Percentiles rank a stretch among this genome's conserved stretches.
Conservation (phyloP, 2,797 vertebrate species). For the Typhlichthys subterraneus region DNA sequence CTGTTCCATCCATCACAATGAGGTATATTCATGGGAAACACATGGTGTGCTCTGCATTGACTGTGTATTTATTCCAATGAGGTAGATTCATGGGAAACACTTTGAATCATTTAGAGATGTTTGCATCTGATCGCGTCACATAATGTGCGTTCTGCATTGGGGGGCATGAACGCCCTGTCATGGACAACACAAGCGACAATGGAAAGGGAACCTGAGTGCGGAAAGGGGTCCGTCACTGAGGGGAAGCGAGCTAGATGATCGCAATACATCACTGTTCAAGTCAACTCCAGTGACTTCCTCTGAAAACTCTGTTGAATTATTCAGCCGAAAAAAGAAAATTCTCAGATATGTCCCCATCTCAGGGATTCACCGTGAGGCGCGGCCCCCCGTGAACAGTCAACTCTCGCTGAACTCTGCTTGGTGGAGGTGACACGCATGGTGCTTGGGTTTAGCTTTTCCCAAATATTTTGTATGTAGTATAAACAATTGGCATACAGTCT, state of each 20-base stretch:
- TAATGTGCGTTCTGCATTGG: neutral
- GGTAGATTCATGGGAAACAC: conserved; percentile 8
- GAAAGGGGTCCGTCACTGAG: conserved; percentile 16
- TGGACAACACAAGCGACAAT: neutral
- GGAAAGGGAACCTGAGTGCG: conserved; percentile 6
- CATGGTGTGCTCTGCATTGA: conserved; percentile 3
- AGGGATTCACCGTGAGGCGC: conserved; percentile 19
- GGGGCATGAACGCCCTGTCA: neutral
- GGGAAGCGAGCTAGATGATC: conserved; percentile 34
- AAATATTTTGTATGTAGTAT: conserved; percentile 8
- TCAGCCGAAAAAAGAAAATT: conserved; percentile 41
- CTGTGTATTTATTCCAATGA: neutral
- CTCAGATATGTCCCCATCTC: conserved; percentile 28
- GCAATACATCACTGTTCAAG: conserved; percentile 40
- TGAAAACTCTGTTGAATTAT: conserved; percentile 56
- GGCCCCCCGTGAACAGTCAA: neutral
- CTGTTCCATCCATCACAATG: conserved; percentile 1
- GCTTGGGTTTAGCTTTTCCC: neutral
- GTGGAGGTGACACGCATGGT: neutral
- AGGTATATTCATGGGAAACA: conserved; percentile 9
- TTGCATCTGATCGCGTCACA: no score
- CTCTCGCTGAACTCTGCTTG: conserved; percentile 2
- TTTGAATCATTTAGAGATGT: no score
- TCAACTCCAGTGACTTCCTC: conserved; percentile 19
- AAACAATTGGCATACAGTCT: conserved; percentile 5